Conservation (phyloP, 2,888 invertebrate genomes). For the Diabrotica balteata region DNA sequence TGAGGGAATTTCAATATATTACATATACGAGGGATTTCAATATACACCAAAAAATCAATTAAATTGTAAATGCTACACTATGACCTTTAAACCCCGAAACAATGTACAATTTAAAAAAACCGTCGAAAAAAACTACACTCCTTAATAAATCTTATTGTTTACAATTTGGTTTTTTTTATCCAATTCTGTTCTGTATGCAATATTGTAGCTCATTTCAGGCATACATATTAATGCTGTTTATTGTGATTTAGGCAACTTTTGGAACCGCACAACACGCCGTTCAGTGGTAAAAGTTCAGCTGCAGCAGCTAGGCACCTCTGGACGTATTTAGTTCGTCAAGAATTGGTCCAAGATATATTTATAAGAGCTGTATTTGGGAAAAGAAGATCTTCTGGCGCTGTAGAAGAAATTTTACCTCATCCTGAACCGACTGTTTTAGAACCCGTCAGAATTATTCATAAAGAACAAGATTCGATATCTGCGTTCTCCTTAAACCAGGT, state of each 20-base stretch:
- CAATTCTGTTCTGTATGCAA: too few relatives aligned
- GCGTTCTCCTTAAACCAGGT: conserved; percentile 96
- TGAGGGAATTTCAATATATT: too few relatives aligned
- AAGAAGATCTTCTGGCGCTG: conserved; percentile 67
- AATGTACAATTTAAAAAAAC: too few relatives aligned
- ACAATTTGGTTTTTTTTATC: too few relatives aligned
- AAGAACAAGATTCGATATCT: conserved; percentile 97
- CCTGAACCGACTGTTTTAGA: conserved; percentile 65
- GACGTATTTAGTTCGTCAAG: conserved; percentile 92
- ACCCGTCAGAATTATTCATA: conserved; percentile 95
- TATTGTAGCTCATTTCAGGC: too few relatives aligned
- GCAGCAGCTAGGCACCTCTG: conserved; percentile 85
- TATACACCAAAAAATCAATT: too few relatives aligned
- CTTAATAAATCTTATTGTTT: too few relatives aligned
- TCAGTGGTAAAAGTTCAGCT: conserved; percentile 75
- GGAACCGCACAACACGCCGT: conserved; percentile 95
- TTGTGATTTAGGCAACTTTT: conserved; percentile 72
- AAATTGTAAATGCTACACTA: too few relatives aligned
- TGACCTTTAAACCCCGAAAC: too few relatives aligned
- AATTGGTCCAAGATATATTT: conserved; percentile 90
- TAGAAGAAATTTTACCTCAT: conserved; percentile 61
- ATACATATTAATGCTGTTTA: too few relatives aligned
- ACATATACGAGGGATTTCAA: too few relatives aligned
- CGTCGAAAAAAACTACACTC: too few relatives aligned
- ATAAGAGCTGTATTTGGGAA: conserved; percentile 94